These are phyloP conservation scores for Urosaurus nigricauda DNA, from an alignment of 2,797 vertebrate genomes.

Conservation along the genomic window DNA sequence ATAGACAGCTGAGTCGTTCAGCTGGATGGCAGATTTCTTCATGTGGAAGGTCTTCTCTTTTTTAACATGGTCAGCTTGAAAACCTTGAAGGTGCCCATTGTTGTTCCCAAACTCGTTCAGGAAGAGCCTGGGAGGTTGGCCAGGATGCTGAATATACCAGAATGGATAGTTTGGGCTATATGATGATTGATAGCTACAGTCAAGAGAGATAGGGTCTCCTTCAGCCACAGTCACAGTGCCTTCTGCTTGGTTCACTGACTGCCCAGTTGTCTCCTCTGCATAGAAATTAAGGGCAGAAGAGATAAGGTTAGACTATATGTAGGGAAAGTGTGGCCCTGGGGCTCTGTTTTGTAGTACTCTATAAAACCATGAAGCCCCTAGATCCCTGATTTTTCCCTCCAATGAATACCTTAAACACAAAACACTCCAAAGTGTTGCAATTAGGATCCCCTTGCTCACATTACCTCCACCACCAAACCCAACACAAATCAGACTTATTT, in stretches of 20 bases:
- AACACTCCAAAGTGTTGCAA: too few species aligned
- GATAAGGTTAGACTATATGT: not conserved
- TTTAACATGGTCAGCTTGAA: not conserved
- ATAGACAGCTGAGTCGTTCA: too few species aligned
- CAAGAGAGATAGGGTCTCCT: not conserved
- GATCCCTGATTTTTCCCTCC: too few species aligned
- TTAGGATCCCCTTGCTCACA: too few species aligned
- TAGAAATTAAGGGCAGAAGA: not conserved
- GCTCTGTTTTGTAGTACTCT: too few species aligned
- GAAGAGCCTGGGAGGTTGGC: not conserved
- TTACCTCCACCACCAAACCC: too few species aligned
- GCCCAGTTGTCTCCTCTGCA: not conserved
- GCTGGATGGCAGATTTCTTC: not conserved
- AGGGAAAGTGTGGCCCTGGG: too few species aligned
- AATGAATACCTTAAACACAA: too few species aligned
- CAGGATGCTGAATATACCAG: conserved; percentile 19
- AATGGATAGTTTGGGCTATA: not conserved
- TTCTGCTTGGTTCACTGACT: not conserved
- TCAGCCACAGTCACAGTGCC: not conserved
- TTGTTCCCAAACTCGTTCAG: not conserved
- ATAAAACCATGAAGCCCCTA: too few species aligned
- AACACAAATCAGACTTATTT: too few species aligned
- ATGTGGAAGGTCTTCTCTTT: not conserved
- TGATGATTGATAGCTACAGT: not conserved
- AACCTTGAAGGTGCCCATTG: not conserved